Evolutionary conservation across 2,113 vertebrate genomes (phyloP).

Genomic region (Aspidoscelis tigris): DNA sequence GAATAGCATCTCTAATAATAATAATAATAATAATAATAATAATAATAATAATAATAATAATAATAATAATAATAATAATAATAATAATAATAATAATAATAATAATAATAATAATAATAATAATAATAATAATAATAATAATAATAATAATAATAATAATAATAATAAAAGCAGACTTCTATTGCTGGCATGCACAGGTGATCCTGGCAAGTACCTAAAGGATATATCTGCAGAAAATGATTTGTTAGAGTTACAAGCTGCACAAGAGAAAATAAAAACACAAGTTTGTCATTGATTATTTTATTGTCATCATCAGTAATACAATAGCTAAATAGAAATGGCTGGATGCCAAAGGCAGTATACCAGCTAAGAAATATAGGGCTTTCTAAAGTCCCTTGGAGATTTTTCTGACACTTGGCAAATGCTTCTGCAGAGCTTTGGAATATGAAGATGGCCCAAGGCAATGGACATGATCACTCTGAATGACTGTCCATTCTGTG

Average conservation of each 20-base stretch:
- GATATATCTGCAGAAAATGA: constrained; percentile 54
- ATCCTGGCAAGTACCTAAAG: constrained; percentile 60
- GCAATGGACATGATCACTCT: too few relatives aligned
- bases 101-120: constrained; percentile 26
- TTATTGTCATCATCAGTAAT: constrained; percentile 47
- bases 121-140: neutral
- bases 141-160: neutral
- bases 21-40: constrained; percentile 29
- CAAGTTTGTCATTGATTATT: neutral
- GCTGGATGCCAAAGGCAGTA: constrained; percentile 29
- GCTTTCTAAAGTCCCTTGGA: too few relatives aligned
- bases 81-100: constrained; percentile 18
- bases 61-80: too few relatives aligned
- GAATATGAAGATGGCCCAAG: too few relatives aligned
- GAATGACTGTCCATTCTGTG: too few relatives aligned
- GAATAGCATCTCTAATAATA: constrained; percentile 56
- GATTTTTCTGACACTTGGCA: too few relatives aligned
- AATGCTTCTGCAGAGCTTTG: too few relatives aligned
- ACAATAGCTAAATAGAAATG: constrained; percentile 49
- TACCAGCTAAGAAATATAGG: constrained; percentile 43
- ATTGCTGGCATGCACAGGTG: constrained; percentile 56
- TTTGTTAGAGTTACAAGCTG: constrained; percentile 41
- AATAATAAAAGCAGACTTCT: constrained; percentile 44
- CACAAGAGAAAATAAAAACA: constrained; percentile 52
- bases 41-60: constrained; percentile 17